A percentile compares a stretch with the other conserved stretches of the same genome.
phyloP scores from a whole-genome alignment of 2,888 invertebrate species.

The Morpho achilles region DNA sequence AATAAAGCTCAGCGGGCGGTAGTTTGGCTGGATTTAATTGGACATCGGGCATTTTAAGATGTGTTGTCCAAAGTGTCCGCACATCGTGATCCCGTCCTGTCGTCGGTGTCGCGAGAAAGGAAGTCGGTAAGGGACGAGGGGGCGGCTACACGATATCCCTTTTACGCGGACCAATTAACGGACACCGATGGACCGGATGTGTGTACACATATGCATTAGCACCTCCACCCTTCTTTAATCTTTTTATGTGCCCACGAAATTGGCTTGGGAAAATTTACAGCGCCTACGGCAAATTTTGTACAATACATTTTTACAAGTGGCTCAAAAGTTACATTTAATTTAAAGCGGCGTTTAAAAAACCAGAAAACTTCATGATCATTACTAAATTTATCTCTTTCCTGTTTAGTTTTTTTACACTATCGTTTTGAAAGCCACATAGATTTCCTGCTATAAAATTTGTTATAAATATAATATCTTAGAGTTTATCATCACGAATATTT shows the following conservation, averaged over 20 bases:
- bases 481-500: constrained; percentile 19
- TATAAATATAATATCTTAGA: constrained; percentile 21
- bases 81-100: constrained; percentile 48
- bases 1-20: constrained; percentile 44
- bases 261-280: constrained; percentile 46
- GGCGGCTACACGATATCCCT: constrained; percentile 74
- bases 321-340: not conserved
- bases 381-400: constrained; percentile 8
- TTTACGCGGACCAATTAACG: constrained; percentile 77
- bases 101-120: constrained; percentile 56
- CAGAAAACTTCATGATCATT: not conserved
- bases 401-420: constrained; percentile 11
- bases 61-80: constrained; percentile 45
- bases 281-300: constrained; percentile 42
- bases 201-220: constrained; percentile 70
- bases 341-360: constrained; percentile 19
- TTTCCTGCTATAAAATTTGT: constrained; percentile 25
- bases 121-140: constrained; percentile 51
- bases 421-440: constrained; percentile 12
- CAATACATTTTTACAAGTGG: constrained; percentile 6
- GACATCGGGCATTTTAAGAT: constrained; percentile 45
- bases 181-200: constrained; percentile 72
- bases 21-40: constrained; percentile 47
- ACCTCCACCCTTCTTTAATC: constrained; percentile 72
- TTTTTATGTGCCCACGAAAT: constrained; percentile 56